A percentile compares a stretch with the other conserved stretches of the same genome.
These are phyloP conservation scores for Cettia cetti DNA, from an alignment of 2,113 vertebrate genomes.

Conservation along the genomic window DNA sequence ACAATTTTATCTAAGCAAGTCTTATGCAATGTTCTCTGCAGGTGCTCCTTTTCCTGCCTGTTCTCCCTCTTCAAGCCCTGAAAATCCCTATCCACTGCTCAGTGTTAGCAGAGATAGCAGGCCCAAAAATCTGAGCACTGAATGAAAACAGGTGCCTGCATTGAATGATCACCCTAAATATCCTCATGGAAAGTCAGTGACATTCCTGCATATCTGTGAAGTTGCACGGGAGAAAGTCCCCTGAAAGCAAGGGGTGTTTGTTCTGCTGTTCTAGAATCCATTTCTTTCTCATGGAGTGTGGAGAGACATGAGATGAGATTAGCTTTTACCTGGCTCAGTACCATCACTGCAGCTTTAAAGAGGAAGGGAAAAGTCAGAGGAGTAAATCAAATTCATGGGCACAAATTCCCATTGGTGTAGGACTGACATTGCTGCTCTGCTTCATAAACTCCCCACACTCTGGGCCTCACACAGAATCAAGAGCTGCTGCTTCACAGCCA, in stretches of 20 bases:
- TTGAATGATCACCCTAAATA: neutral
- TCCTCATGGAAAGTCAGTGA: neutral
- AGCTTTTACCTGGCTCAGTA: neutral
- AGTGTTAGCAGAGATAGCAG: neutral
- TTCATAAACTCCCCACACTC: neutral
- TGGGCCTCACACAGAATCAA: neutral
- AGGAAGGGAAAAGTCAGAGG: neutral
- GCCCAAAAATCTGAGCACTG: accelerated
- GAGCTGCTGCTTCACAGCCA: neutral
- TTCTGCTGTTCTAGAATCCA: neutral
- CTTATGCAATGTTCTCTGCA: neutral
- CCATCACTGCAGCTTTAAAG: neutral
- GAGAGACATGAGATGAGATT: neutral
- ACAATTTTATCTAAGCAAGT: neutral
- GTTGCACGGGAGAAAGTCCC: neutral
- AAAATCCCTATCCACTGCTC: neutral
- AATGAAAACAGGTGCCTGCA: neutral
- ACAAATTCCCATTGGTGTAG: neutral
- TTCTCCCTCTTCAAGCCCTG: neutral
- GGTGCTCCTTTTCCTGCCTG: neutral
- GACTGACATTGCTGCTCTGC: too few species aligned
- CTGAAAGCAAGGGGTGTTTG: neutral
- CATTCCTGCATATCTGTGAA: neutral
- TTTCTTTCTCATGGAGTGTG: accelerated
- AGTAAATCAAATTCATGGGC: neutral